Base-by-base conservation (phyloP, 2,888 invertebrate genomes). In the Digitonthophagus gazella region DNA sequence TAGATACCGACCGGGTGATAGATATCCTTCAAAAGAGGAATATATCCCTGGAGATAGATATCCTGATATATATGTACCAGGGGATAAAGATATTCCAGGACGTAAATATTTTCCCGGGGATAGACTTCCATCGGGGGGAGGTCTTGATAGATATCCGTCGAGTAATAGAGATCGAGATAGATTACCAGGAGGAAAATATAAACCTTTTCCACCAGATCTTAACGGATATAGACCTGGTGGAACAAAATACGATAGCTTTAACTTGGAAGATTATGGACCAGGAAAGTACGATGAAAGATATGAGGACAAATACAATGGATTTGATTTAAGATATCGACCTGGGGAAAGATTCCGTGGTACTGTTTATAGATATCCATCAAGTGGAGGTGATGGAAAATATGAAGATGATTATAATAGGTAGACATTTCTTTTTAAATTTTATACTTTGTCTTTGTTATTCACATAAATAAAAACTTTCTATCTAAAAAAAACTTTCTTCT, bases 21-120 rank as follows among this genome's bases (percentile, higher is more conserved):
- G 69, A 54, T 65, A 64, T 74, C 64, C 64, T 6, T 20, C 44
- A 3, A 56, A 22, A 16, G 69, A 61, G 18, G 61, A 20, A 20
- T 58, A 69, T 22, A 57, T 22, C 20, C 58, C 61, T 8, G 44
- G 69, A 16, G 66, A 66, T 22, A 85, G 77, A 85, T 86, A 84
- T 73, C 84, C 86, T 76, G 86, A 86, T 73, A 82, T 83, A 2
- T 86, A 87, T 3, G 77, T 71, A 16, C 69, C 69, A 54, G 57
- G 64, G 4, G 81, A 81, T 66, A 77, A 78, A 19, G 80, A 79
- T 70, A 80, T 79, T 4, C 70, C 69, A 11, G 75, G 76, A 44
- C 6, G 28, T 5, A 63, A 69, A 19, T 71, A 69, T 22, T 65
- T 67, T 58, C 63, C 67, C 6, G 15, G 67, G n/a, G 64, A 67